Evolutionary conservation across 2,888 invertebrate species (phyloP), one percentile per base, ranked within the genome.

Genomic region (Ormyrus pomaceus): DNA sequence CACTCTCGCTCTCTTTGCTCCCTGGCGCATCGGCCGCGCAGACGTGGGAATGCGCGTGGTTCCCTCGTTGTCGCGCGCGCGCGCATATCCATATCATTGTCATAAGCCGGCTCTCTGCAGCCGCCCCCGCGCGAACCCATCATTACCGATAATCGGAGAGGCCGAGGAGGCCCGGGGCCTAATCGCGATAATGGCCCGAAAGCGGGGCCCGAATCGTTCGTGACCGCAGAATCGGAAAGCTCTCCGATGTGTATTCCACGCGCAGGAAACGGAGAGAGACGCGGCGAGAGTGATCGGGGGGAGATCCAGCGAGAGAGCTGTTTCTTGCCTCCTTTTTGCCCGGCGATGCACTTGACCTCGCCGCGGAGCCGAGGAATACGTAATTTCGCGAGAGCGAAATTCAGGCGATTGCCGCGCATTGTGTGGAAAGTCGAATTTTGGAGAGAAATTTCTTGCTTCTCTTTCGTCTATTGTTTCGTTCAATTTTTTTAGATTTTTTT

Each of bases 151-250:
- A 89, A 90, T 90, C 87, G 88, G 73, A 78, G 73, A 78, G 82
- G 79, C 77, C 77, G 86, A 85, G 71, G 86, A 85, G 71, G 84
- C 75, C 86, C 84, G 86, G 82, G 86, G 87, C 87, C 88, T 89
- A 89, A 90, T 90, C 90, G 89, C 88, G 88, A 88, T 89, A 89
- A 89, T 89, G 87, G 87, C 77, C 83, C 83, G 19, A 10, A 34
- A 53, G 53, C 10, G 50, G 9, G 11, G 61, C 51, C 34, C 34
- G 85, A 86, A 86, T 89, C 87, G 86, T 85, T 89, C 89, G 89
- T 89, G 89, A 89, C 88, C 88, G 87, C 87, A 88, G 88, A 89
- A 89, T 86, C 87, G 88, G 87, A 86, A 81, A 81, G 70, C 71
- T 9, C 71, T 9, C 10, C 59, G 51, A 51, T 34, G 53, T 34